These are phyloP conservation scores for Agriopis leucophaearia DNA, from an alignment of 2,888 invertebrate genomes.

Conservation along the genomic window DNA sequence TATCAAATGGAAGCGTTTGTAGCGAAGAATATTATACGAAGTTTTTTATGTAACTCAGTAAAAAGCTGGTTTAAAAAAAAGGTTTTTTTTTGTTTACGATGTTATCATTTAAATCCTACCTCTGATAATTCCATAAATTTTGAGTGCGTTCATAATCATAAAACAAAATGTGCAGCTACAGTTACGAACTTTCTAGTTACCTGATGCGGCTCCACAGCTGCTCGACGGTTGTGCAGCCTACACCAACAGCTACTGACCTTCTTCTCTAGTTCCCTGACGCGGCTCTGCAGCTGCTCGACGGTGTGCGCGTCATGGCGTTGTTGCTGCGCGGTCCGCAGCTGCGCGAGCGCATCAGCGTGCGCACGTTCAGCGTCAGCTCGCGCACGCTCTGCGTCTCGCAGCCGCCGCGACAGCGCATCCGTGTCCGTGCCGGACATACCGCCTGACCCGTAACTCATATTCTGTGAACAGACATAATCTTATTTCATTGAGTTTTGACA, in stretches of 20 bases:
- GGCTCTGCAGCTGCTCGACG: constrained; percentile 92
- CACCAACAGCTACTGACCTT: constrained; percentile 86
- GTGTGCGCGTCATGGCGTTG: constrained; percentile 79
- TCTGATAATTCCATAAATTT: too few species aligned
- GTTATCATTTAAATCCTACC: too few species aligned
- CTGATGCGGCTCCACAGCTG: constrained; percentile 93
- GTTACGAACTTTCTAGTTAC: constrained; percentile 88
- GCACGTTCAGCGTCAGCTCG: constrained; percentile 92
- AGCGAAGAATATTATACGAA: too few species aligned
- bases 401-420: constrained; percentile 88
- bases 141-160: too few species aligned
- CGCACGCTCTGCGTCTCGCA: constrained; percentile 92
- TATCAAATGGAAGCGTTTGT: too few species aligned
- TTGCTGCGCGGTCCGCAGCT: constrained; percentile 86
- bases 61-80: too few species aligned
- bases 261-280: constrained; percentile 96
- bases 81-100: too few species aligned
- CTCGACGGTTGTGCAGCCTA: constrained; percentile 84
- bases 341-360: constrained; percentile 92
- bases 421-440: constrained; percentile 71
- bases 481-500: background rate
- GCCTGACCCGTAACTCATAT: constrained; percentile 79
- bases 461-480: constrained; percentile 52
- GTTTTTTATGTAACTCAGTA: too few species aligned
- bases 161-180: constrained; percentile 1